Conservation (phyloP, 2,797 vertebrate species). For the Todus mexicanus region DNA sequence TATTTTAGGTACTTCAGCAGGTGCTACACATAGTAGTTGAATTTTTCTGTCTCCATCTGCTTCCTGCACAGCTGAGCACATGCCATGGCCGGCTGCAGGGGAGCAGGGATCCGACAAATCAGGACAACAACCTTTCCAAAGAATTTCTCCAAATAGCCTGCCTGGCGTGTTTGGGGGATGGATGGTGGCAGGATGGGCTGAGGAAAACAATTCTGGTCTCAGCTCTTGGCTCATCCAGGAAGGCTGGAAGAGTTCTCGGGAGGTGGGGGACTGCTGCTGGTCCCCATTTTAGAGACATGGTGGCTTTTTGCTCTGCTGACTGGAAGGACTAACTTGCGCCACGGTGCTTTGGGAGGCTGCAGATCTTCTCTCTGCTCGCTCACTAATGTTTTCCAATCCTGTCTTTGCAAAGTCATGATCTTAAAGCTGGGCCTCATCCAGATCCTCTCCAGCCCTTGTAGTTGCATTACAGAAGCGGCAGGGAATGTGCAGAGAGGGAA, state of each 20-base stretch:
- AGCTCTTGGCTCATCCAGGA: neutral
- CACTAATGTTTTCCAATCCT: neutral
- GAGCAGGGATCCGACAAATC: neutral
- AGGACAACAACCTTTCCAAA: neutral
- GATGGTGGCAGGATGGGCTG: neutral
- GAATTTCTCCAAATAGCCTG: constrained; percentile 16
- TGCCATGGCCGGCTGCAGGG: neutral
- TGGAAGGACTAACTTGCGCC: neutral
- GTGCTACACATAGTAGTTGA: neutral
- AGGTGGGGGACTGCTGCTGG: neutral
- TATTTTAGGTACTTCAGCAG: constrained; percentile 43
- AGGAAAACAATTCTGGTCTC: neutral
- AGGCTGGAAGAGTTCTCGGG: neutral
- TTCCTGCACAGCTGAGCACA: constrained; percentile 16
- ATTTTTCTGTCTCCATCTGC: constrained; percentile 34
- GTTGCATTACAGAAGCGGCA: neutral
- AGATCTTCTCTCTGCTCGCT: neutral
- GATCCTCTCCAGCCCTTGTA: neutral
- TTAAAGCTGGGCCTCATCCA: neutral
- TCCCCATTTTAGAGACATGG: neutral
- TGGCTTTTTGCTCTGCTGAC: neutral
- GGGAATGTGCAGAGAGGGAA: neutral
- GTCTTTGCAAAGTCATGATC: neutral
- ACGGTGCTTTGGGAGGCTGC: neutral
- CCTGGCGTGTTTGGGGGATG: neutral